Conservation (phyloP, 2,888 invertebrate genomes). For the Cataglyphis altisquamis region DNA sequence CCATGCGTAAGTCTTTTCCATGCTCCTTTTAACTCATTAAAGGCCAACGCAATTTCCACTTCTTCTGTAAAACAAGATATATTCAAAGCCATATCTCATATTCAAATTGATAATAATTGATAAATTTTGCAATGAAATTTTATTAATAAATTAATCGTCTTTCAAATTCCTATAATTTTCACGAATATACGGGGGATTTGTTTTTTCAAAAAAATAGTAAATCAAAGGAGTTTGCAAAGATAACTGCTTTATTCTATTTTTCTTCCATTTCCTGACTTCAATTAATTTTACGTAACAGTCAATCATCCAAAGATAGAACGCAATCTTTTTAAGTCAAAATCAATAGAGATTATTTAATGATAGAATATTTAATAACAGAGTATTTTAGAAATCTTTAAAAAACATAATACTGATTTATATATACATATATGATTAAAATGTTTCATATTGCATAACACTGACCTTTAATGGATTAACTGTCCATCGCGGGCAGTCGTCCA, state of each 20-base stretch:
- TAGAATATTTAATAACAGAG: too few species aligned
- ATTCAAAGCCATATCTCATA: neutral
- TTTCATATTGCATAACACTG: neutral
- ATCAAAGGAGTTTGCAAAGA: neutral
- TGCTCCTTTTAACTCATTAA: conserved; percentile 15
- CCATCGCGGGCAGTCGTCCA: neutral
- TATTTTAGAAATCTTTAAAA: neutral
- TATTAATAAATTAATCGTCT: neutral
- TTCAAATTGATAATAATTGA: neutral
- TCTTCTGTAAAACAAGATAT: neutral
- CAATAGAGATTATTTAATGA: neutral
- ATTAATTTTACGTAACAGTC: neutral
- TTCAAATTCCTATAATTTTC: neutral
- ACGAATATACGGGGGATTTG: neutral
- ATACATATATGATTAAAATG: neutral
- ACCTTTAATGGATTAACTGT: neutral
- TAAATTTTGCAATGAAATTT: neutral
- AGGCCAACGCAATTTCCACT: neutral
- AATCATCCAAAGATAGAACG: neutral
- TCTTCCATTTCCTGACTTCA: neutral
- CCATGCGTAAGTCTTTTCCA: conserved; percentile 64
- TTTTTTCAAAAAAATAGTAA: neutral
- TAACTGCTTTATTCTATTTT: neutral
- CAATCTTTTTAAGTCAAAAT: conserved; percentile 9
- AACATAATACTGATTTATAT: neutral